Evolutionary conservation across 1,140 invertebrate species (phyloP).

Genomic region (Drusus annulatus): DNA sequence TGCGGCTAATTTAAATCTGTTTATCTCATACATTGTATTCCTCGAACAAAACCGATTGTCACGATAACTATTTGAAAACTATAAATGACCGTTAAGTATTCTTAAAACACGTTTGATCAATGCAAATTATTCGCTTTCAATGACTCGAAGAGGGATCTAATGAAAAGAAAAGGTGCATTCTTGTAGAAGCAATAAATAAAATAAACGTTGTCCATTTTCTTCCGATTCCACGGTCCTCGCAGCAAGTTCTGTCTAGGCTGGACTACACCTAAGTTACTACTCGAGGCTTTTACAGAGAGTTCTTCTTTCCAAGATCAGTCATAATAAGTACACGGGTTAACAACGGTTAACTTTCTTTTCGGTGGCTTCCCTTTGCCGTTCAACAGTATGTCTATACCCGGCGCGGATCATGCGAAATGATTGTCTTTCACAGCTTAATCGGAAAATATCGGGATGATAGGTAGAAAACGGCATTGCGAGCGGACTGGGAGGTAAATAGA

Average conservation of each 20-base stretch:
- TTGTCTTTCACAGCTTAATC: neutral
- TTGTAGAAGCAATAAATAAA: constrained; percentile 30
- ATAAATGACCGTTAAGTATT: neutral
- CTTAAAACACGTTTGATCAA: neutral
- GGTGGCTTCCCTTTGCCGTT: constrained; percentile 16
- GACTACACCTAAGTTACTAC: neutral
- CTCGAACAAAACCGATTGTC: no score
- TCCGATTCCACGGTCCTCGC: constrained; percentile 15
- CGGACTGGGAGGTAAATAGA: neutral
- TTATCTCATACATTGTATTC: no score
- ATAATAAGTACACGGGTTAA: neutral
- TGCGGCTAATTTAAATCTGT: no score
- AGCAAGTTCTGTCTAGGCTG: neutral
- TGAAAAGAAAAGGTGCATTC: neutral
- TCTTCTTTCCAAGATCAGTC: neutral
- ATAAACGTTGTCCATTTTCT: constrained; percentile 24
- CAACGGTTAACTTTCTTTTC: neutral
- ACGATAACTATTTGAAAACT: neutral
- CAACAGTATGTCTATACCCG: neutral
- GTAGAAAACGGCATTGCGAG: neutral
- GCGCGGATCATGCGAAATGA: constrained; percentile 21
- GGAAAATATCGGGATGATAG: neutral
- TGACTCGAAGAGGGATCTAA: neutral
- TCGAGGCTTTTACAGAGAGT: neutral
- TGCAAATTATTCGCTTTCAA: neutral